Evolutionary conservation across 2,113 vertebrate species (phyloP).

Genomic region (Falcunculus frontatus): DNA sequence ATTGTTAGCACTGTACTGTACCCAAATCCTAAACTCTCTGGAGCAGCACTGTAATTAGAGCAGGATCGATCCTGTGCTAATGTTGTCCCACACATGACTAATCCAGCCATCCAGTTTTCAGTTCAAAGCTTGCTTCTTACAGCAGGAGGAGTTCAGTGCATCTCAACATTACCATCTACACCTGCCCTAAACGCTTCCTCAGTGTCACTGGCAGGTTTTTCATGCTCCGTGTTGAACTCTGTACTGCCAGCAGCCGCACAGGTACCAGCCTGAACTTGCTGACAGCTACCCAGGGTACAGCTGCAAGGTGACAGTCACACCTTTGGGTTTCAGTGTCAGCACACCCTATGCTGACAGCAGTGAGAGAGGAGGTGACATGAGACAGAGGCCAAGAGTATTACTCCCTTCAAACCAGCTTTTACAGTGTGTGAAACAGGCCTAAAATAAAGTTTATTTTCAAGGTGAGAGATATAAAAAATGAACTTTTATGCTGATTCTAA

Average conservation of each 20-base stretch:
- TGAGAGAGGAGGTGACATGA: not conserved
- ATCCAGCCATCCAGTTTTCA: not conserved
- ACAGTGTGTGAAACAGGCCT: not conserved
- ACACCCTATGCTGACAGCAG: not conserved
- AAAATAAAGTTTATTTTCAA: slow-evolving; percentile 32
- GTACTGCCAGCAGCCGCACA: not conserved
- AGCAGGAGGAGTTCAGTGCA: not conserved
- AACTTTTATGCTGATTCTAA: slow-evolving; percentile 32
- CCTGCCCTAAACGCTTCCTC: not conserved
- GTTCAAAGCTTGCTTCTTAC: not conserved
- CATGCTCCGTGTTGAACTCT: fast-evolving
- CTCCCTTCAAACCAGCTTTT: not conserved
- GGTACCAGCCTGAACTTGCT: not conserved
- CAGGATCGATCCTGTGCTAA: not conserved
- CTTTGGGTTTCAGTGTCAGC: not conserved
- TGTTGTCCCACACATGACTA: too few species aligned
- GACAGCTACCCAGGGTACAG: not conserved
- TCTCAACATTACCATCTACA: not conserved
- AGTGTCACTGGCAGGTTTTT: not conserved
- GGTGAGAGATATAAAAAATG: slow-evolving; percentile 25
- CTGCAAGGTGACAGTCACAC: not conserved
- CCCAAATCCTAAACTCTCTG: not conserved
- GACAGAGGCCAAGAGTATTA: not conserved
- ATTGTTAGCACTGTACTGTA: not conserved
- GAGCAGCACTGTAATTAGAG: not conserved